Conservation (phyloP, 2,113 vertebrate genomes). For the Nesoenas mayeri region DNA sequence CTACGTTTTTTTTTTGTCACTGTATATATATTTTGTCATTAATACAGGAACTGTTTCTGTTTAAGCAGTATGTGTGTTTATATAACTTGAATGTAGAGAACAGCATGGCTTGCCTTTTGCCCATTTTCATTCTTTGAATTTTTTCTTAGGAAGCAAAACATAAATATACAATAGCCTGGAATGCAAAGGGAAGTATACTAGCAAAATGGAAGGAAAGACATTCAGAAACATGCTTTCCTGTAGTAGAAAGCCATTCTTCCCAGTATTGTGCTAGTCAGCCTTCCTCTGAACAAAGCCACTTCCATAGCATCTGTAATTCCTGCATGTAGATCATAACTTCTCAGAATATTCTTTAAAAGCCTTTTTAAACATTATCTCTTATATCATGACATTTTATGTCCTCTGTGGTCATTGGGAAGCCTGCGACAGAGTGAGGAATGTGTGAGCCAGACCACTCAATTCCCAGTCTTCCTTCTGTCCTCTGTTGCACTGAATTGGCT, state of each 20-base stretch:
- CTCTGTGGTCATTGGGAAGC: not conserved
- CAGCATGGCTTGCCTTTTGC: not conserved
- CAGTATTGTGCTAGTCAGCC: conserved; percentile 18
- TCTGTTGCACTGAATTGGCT: accelerated
- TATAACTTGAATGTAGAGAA: not conserved
- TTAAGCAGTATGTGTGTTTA: not conserved
- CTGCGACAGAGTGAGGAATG: not conserved
- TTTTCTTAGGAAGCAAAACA: conserved; percentile 15
- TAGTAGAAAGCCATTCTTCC: conserved; percentile 38
- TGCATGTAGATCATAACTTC: not conserved
- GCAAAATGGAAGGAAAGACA: conserved; percentile 7
- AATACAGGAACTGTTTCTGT: not conserved
- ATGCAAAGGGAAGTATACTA: conserved; percentile 29
- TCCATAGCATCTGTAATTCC: not conserved
- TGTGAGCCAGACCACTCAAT: not conserved
- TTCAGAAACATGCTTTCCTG: conserved; percentile 8
- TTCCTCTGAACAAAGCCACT: conserved; percentile 27
- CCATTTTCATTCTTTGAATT: not conserved
- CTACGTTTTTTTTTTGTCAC: not conserved
- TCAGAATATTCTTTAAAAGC: not conserved
- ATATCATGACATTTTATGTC: not conserved
- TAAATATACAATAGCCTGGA: not conserved
- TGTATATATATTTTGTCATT: not conserved
- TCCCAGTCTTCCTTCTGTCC: not conserved
- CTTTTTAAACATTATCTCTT: not conserved